Base-by-base conservation (phyloP, 2,797 vertebrate genomes). In the Chelmon rostratus region DNA sequence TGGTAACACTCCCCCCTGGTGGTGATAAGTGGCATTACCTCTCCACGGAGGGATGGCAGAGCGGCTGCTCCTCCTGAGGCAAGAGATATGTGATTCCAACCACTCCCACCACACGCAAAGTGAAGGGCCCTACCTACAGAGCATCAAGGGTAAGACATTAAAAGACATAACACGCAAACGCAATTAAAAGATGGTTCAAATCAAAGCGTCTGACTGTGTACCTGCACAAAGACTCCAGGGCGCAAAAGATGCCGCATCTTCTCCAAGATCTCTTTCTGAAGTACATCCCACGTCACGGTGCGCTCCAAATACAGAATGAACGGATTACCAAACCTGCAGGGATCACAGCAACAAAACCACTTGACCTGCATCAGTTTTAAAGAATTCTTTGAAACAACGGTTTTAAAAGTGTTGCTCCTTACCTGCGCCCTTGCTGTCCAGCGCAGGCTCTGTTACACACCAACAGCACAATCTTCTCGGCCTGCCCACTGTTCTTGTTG, bases 191-290 rank as follows among this genome's bases (percentile, higher is more conserved):
- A 6, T 25, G 0, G 12, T 53, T 15, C 8, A 44, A 47, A 53
- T 53, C 3, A 38, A 31, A 31, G 1, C 1, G 9, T 18, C 12
- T 37, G 18, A 52, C 10, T 5, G 16, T 40, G 8, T 28, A 99
- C 98, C 97, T 99, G 98, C 68, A 98, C 91, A 81, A 96, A 96
- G 65, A 96, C 97, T 6, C 97, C 96, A 57, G 97, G 97, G 33
- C 97, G 96, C 89, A 98, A 89, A 72, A 97, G 95, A 88, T 98
- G 97, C 58, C 96, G 96, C 98, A 99, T 99, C 93, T 99, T 99
- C 94, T 99, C 98, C 91, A 99, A 88, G 79, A 99, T 99, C 47
- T 98, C 97, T 85, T 98, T 99, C 93, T 99, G 98, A 71, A 99
- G 96, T 1, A 97, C 89, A 78, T 99, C 98, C 98, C 98, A 99